These are phyloP conservation scores for Podarcis raffonei DNA, from an alignment of 2,113 vertebrate genomes.

Conservation along the genomic window DNA sequence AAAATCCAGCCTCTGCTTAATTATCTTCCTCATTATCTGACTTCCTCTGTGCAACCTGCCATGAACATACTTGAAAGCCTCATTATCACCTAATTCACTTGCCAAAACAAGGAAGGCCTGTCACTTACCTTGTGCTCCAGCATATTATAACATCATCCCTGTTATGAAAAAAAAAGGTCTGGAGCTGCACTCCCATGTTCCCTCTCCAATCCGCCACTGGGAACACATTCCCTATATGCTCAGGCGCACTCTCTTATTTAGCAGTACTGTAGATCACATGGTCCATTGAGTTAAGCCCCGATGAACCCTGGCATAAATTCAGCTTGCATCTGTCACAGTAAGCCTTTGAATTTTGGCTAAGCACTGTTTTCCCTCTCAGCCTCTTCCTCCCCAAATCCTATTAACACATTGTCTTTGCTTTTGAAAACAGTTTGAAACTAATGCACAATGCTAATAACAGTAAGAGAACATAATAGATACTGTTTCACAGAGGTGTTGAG, in stretches of 20 bases:
- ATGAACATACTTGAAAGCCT: background rate
- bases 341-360: constrained; percentile 20
- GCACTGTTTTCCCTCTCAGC: background rate
- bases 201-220: too few relatives aligned
- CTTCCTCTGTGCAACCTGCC: too few relatives aligned
- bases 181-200: too few relatives aligned
- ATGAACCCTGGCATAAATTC: background rate
- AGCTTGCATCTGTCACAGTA: constrained; percentile 7
- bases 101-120: too few relatives aligned
- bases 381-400: background rate
- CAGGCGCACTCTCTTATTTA: background rate
- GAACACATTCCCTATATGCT: background rate
- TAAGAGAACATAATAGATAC: constrained; percentile 53
- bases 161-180: too few relatives aligned
- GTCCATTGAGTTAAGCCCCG: background rate
- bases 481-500: constrained; percentile 59
- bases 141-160: too few relatives aligned
- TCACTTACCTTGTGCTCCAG: too few relatives aligned
- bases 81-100: background rate
- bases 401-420: constrained; percentile 25
- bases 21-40: too few relatives aligned
- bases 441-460: constrained; percentile 49
- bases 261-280: background rate
- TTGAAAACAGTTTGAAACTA: constrained; percentile 46
- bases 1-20: too few relatives aligned